Percentiles rank a stretch among this genome's conserved stretches.
These are phyloP conservation scores for Aspidiotus rigidus DNA, from an alignment of 2,888 invertebrate genomes.

Conservation along the genomic window DNA sequence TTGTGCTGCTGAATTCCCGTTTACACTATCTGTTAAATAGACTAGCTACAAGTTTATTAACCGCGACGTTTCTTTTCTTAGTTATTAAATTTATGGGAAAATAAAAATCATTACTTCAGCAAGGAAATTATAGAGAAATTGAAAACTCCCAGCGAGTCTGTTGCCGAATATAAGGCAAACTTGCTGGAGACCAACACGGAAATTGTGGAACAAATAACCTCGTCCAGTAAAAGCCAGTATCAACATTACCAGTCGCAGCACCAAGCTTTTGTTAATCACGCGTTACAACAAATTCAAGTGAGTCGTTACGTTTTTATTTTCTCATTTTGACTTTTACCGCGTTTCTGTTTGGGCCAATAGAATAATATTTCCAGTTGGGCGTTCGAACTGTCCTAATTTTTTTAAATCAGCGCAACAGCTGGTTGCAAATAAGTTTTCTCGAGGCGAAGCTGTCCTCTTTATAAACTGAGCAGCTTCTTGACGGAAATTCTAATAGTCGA, in stretches of 20 bases:
- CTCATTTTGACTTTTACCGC: background rate
- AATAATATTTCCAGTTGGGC: too few relatives aligned
- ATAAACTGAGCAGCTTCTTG: too few relatives aligned
- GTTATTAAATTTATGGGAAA: constrained; percentile 90
- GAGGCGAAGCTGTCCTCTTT: too few relatives aligned
- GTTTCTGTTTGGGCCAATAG: too few relatives aligned
- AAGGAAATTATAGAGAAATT: constrained; percentile 73
- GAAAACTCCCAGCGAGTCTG: constrained; percentile 76
- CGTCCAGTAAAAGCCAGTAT: constrained; percentile 72
- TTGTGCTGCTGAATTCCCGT: background rate
- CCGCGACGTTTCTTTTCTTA: constrained; percentile 39
- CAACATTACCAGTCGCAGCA: constrained; percentile 88
- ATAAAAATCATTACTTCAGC: constrained; percentile 83
- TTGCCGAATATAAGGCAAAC: constrained; percentile 79
- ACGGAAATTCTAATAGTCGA: too few relatives aligned
- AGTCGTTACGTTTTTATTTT: constrained; percentile 35
- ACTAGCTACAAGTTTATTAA: constrained; percentile 15
- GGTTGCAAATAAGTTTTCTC: too few relatives aligned
- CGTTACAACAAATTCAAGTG: constrained; percentile 77
- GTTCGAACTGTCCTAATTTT: too few relatives aligned
- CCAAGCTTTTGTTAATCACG: constrained; percentile 86
- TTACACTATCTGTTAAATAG: background rate
- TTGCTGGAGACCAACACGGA: constrained; percentile 70
- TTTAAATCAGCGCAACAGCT: too few relatives aligned
- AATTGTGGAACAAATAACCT: constrained; percentile 65